These are phyloP conservation scores for Atherix ibis DNA, from an alignment of 2,888 invertebrate genomes.

Conservation along the genomic window DNA sequence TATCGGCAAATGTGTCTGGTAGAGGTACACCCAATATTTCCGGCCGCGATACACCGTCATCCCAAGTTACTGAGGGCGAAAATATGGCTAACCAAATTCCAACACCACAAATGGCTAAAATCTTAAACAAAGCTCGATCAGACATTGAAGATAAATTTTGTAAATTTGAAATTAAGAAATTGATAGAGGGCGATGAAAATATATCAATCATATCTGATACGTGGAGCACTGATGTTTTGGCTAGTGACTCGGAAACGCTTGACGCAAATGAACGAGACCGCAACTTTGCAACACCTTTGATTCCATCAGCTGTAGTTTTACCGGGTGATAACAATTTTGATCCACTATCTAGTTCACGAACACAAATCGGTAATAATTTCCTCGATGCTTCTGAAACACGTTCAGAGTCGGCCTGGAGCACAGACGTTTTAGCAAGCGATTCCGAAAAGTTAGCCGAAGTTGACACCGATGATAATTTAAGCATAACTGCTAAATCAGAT, in stretches of 20 bases:
- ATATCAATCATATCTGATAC: conserved; percentile 95
- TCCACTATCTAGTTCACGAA: conserved; percentile 19
- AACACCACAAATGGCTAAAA: conserved; percentile 42
- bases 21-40: conserved; percentile 91
- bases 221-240: conserved; percentile 96
- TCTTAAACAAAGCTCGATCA: conserved; percentile 66
- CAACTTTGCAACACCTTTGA: conserved; percentile 33
- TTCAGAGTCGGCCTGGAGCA: conserved; percentile 94
- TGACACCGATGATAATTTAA: conserved; percentile 47
- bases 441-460: conserved; percentile 73
- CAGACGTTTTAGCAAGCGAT: conserved; percentile 87
- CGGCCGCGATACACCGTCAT: conserved; percentile 90
- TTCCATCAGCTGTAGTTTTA: conserved; percentile 32
- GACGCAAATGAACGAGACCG: conserved; percentile 54
- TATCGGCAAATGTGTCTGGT: conserved; percentile 85
- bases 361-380: conserved; percentile 27
- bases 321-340: conserved; percentile 33
- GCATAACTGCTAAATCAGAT: conserved; percentile 58
- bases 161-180: conserved; percentile 86
- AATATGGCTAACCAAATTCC: conserved; percentile 37
- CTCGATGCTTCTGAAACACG: conserved; percentile 81
- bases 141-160: conserved; percentile 98
- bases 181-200: conserved; percentile 77
- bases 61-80: conserved; percentile 73
- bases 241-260: conserved; percentile 88